Conservation (phyloP, 1,140 invertebrate genomes). For the Maconellicoccus hirsutus region DNA sequence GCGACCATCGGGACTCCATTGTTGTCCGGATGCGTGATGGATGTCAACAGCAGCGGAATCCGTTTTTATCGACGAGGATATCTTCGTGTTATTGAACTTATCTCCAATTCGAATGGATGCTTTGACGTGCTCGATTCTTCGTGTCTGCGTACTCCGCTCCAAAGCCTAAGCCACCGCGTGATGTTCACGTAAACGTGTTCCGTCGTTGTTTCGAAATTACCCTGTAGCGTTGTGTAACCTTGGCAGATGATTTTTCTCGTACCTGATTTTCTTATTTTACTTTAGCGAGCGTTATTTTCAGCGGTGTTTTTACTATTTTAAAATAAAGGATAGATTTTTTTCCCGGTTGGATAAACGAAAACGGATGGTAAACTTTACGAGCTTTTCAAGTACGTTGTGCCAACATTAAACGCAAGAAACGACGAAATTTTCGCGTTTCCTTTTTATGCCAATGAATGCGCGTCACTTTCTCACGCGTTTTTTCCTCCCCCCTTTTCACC, state of each 20-base stretch:
- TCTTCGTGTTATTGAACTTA: neutral
- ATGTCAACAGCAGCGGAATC: neutral
- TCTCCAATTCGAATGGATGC: constrained; percentile 2
- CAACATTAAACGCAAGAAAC: neutral
- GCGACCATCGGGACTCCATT: neutral
- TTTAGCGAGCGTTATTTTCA: no score
- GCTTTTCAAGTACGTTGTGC: no score
- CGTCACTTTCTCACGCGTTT: no score
- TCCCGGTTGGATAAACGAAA: no score
- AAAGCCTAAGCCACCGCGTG: neutral
- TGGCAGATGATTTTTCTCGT: neutral
- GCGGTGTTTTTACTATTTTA: no score
- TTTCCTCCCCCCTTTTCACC: no score
- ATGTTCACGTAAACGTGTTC: neutral
- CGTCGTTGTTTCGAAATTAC: neutral
- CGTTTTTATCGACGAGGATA: neutral
- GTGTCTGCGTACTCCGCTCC: neutral
- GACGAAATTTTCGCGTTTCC: neutral
- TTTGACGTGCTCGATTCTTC: neutral
- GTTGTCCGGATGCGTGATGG: constrained; percentile 1
- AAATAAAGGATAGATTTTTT: no score
- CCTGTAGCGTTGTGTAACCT: neutral
- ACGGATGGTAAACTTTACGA: no score
- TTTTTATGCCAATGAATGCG: no score
- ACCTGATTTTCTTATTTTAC: no score